Evolutionary conservation across 2,888 invertebrate genomes (phyloP).

Genomic region (Pseudanteris insignis): DNA sequence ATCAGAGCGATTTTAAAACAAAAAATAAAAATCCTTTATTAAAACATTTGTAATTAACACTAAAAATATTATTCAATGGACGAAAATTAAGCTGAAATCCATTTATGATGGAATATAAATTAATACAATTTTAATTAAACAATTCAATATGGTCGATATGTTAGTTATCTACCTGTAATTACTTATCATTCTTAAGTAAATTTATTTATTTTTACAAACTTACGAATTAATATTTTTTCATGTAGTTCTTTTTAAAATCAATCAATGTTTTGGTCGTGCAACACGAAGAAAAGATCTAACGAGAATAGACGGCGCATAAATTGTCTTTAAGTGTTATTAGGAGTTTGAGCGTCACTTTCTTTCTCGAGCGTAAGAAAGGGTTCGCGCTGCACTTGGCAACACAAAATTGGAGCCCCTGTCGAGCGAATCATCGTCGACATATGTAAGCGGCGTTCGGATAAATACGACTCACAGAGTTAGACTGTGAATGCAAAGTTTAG

Average conservation of each 20-base stretch:
- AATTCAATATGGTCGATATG: no score
- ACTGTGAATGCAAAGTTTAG: slow-evolving; percentile 25
- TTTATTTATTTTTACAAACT: neutral
- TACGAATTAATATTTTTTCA: neutral
- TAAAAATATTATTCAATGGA: no score
- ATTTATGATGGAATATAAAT: neutral
- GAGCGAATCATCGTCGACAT: slow-evolving; percentile 17
- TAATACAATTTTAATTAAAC: neutral
- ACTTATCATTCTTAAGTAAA: neutral
- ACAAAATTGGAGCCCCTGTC: slow-evolving; percentile 27
- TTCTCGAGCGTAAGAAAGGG: slow-evolving; percentile 17
- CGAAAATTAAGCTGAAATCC: no score
- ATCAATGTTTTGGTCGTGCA: neutral
- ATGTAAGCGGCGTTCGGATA: slow-evolving; percentile 21
- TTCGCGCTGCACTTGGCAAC: slow-evolving; percentile 31
- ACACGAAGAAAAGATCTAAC: slow-evolving; percentile 18
- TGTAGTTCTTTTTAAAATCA: neutral
- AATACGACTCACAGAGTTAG: slow-evolving; percentile 23
- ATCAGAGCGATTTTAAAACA: no score
- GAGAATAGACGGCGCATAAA: slow-evolving; percentile 29
- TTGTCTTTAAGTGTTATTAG: slow-evolving; percentile 34
- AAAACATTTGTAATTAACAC: no score
- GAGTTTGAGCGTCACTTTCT: slow-evolving; percentile 21
- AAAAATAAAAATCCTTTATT: no score
- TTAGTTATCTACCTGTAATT: no score